phyloP scores from a whole-genome alignment of 1,140 invertebrate species.

The Coboldia fuscipes region DNA sequence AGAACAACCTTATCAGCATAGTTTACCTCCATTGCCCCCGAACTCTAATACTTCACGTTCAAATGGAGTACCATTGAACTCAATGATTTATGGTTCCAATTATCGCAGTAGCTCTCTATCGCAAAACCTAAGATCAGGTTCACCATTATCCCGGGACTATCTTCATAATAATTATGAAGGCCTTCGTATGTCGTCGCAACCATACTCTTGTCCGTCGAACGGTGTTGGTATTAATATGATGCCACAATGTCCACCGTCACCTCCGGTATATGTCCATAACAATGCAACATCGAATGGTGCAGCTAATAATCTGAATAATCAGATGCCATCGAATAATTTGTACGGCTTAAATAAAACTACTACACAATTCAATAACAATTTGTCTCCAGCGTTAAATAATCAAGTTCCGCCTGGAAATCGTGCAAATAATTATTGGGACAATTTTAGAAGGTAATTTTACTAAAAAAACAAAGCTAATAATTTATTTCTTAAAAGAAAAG shows the following conservation, averaged over 20 bases:
- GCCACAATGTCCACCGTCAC: too few relatives aligned
- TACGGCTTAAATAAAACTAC: conserved; percentile 2
- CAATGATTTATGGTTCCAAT: conserved; percentile 3
- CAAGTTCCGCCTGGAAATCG: conserved; percentile 69
- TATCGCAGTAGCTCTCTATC: conserved; percentile 12
- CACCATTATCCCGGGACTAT: background rate
- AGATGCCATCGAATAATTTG: conserved; percentile 16
- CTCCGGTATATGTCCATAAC: too few relatives aligned
- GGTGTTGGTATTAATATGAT: too few relatives aligned
- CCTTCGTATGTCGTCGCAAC: too few relatives aligned
- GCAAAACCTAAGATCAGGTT: conserved; percentile 3
- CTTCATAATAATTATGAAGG: too few relatives aligned
- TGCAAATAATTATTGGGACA: conserved; percentile 82
- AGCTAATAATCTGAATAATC: too few relatives aligned
- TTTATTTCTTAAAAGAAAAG: conserved; percentile 1
- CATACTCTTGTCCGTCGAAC: too few relatives aligned
- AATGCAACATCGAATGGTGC: too few relatives aligned
- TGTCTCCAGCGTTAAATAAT: conserved; percentile 43
- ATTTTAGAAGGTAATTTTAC: conserved; percentile 55
- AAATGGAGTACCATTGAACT: too few relatives aligned
- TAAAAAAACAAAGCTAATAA: background rate
- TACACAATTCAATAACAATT: conserved; percentile 7
- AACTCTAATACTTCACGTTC: too few relatives aligned
- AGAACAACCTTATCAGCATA: conserved; percentile 11
- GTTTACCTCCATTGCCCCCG: background rate